Conservation (phyloP, 2,113 vertebrate genomes). For the Papio anubis region DNA sequence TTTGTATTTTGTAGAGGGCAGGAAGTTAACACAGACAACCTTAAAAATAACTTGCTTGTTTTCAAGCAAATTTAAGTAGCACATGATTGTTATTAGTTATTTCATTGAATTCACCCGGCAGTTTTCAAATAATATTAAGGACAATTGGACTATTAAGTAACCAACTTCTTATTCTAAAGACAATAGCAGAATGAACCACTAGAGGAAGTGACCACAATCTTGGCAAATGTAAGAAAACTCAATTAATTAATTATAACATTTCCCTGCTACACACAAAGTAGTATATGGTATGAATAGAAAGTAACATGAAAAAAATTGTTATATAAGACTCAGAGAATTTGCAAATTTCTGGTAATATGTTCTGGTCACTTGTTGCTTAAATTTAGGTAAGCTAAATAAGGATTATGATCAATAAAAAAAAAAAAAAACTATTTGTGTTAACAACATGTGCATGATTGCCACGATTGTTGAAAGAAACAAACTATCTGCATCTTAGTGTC, state of each 20-base stretch:
- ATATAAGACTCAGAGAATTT: neutral
- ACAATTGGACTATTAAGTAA: neutral
- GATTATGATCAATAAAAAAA: neutral
- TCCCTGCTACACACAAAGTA: neutral
- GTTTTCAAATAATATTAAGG: neutral
- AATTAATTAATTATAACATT: neutral
- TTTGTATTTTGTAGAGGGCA: neutral
- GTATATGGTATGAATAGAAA: neutral
- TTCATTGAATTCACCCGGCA: neutral
- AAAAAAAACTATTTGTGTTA: neutral
- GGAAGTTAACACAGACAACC: neutral
- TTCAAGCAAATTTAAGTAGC: neutral
- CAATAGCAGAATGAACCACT: neutral
- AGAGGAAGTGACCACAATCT: neutral
- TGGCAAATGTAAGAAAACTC: neutral
- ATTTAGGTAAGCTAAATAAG: neutral
- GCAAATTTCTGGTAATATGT: neutral
- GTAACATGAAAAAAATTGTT: neutral
- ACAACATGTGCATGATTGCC: neutral
- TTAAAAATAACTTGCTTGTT: neutral
- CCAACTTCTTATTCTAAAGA: neutral
- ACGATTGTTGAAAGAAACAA: slow-evolving; percentile 66
- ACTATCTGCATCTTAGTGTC: slow-evolving; percentile 43
- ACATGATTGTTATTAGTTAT: neutral
- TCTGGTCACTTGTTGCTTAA: neutral